Percentiles rank a stretch among this genome's conserved stretches.
Conservation (phyloP, 2,113 vertebrate genomes). For the Oryzias melastigma region DNA sequence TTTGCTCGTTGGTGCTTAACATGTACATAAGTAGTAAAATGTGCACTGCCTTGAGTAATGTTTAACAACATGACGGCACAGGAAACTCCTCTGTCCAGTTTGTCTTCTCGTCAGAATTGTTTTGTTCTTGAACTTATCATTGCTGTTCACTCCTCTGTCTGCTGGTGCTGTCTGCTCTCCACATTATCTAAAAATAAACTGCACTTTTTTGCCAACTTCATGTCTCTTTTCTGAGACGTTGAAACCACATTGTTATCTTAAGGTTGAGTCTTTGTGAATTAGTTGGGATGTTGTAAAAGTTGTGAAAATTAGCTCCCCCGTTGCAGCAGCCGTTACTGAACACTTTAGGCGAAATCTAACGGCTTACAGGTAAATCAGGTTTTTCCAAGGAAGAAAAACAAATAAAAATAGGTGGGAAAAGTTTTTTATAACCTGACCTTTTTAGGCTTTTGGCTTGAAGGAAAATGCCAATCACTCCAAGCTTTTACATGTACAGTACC, state of each 20-base stretch:
- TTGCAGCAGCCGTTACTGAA: not conserved
- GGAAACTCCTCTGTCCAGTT: conserved; percentile 17
- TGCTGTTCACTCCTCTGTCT: not conserved
- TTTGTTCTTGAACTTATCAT: not conserved
- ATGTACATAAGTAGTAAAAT: conserved; percentile 2
- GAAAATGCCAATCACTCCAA: no score
- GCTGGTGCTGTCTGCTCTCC: not conserved
- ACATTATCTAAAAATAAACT: no score
- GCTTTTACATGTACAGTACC: no score
- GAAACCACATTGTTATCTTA: no score
- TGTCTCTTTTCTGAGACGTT: no score
- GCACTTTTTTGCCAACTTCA: no score
- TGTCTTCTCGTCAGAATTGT: not conserved
- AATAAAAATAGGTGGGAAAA: no score
- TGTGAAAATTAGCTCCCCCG: no score
- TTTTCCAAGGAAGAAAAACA: not conserved
- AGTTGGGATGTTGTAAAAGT: no score
- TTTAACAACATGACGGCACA: conserved; percentile 17
- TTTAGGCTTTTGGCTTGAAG: no score
- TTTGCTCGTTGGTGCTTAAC: conserved; percentile 7
- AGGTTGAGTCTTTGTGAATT: no score
- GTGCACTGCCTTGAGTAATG: conserved; percentile 14
- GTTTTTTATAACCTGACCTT: no score
- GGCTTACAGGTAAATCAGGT: conserved; percentile 14
- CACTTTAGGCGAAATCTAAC: not conserved